phyloP scores from a whole-genome alignment of 1,140 invertebrate genomes.

The Gonatopus flavifemur region DNA sequence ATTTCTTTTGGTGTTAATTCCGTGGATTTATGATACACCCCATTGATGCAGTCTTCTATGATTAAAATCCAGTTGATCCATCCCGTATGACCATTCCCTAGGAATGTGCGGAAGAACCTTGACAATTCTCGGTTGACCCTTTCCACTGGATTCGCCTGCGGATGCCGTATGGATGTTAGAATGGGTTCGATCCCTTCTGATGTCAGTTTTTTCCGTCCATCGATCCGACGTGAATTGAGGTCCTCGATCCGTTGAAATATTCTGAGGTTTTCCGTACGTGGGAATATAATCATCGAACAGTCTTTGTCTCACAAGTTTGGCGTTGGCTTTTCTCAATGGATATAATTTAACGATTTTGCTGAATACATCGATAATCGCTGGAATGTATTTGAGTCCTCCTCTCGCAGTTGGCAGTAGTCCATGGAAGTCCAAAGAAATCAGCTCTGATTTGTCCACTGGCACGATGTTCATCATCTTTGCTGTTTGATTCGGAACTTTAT shows the following conservation, averaged over 20 bases:
- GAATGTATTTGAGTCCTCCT: constrained; percentile 50
- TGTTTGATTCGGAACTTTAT: constrained; percentile 9
- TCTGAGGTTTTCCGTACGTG: constrained; percentile 11
- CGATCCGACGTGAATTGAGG: constrained; percentile 10
- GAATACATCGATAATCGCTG: constrained; percentile 48
- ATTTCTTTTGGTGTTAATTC: constrained; percentile 5
- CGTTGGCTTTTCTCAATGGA: constrained; percentile 37
- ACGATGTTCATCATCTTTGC: constrained; percentile 12
- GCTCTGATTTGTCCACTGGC: constrained; percentile 20
- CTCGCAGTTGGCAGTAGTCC: constrained; percentile 40
- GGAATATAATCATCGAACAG: constrained; percentile 19
- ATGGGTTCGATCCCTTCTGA: constrained; percentile 3
- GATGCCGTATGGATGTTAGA: constrained; percentile 9
- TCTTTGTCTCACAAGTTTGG: constrained; percentile 33
- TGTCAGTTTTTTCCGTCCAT: neutral
- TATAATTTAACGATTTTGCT: constrained; percentile 51
- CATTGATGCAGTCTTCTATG: constrained; percentile 12
- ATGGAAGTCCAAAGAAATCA: constrained; percentile 40
- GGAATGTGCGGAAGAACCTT: constrained; percentile 3
- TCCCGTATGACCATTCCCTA: neutral
- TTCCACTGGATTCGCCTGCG: constrained; percentile 3
- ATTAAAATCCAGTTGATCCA: neutral
- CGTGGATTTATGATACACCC: constrained; percentile 6
- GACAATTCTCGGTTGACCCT: too few relatives aligned
- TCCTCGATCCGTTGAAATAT: constrained; percentile 10